Evolutionary conservation across 2,888 invertebrate genomes (phyloP).

Genomic region (Athripsodes cinereus): DNA sequence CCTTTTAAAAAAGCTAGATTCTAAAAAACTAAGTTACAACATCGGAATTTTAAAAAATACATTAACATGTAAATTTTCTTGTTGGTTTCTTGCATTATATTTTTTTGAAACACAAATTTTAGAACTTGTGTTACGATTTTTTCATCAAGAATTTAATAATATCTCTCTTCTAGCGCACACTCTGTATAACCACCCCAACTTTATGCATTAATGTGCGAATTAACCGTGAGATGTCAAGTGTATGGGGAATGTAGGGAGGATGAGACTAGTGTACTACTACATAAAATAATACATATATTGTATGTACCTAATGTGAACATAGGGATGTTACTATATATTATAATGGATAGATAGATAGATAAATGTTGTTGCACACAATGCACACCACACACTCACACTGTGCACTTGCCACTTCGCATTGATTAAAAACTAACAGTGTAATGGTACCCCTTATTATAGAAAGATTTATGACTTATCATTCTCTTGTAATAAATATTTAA

Average conservation of each 20-base stretch:
- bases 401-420: slow-evolving; percentile 11
- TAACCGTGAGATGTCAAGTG: slow-evolving; percentile 18
- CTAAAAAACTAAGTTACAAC: too few relatives aligned
- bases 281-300: too few relatives aligned
- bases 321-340: too few relatives aligned
- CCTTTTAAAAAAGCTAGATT: too few relatives aligned
- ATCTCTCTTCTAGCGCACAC: not conserved
- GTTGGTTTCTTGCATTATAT: too few relatives aligned
- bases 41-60: too few relatives aligned
- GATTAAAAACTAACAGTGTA: slow-evolving; percentile 18
- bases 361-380: not conserved
- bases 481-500: not conserved
- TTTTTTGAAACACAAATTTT: too few relatives aligned
- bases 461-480: slow-evolving; percentile 1
- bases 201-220: slow-evolving; percentile 16
- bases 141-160: too few relatives aligned
- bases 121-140: too few relatives aligned
- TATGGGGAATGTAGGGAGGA: not conserved
- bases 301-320: too few relatives aligned
- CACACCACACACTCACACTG: not conserved
- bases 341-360: too few relatives aligned
- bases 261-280: not conserved
- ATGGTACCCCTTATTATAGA: not conserved
- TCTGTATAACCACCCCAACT: not conserved
- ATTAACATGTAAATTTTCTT: too few relatives aligned